These are phyloP conservation scores for Caenorhabditis sp. DNA, from an alignment of 2,888 invertebrate genomes.

Conservation along the genomic window DNA sequence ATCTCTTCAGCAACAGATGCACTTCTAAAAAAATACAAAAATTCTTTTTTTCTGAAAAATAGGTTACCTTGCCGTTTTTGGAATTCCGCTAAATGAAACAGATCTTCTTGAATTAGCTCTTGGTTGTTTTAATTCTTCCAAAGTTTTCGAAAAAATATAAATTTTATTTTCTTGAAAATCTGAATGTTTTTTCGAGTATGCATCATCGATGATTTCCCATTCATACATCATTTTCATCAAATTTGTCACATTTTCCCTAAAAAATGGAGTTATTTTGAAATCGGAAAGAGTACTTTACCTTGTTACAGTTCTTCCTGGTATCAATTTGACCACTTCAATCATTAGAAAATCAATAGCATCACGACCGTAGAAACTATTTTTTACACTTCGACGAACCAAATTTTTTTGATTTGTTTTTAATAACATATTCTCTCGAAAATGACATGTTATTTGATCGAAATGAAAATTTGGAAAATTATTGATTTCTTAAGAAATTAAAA, in stretches of 20 bases:
- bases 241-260: neutral
- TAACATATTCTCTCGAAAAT: neutral
- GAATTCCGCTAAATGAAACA: neutral
- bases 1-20: neutral
- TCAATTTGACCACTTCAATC: neutral
- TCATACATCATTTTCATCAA: slow-evolving; percentile 1
- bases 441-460: neutral
- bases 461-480: neutral
- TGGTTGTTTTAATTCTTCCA: neutral
- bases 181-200: neutral
- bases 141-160: neutral
- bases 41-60: neutral
- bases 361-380: neutral
- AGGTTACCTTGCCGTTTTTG: neutral
- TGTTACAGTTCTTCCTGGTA: neutral
- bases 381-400: neutral
- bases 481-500: neutral
- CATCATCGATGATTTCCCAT: neutral
- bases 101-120: neutral
- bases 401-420: neutral
- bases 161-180: neutral
- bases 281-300: no score
- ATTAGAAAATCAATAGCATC: neutral
- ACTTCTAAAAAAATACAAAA: neutral
- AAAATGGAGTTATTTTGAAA: no score